Evolutionary conservation across 2,113 vertebrate species (phyloP), one percentile per base, ranked within the genome.

Genomic region (Nothobranchius kuhntae): DNA sequence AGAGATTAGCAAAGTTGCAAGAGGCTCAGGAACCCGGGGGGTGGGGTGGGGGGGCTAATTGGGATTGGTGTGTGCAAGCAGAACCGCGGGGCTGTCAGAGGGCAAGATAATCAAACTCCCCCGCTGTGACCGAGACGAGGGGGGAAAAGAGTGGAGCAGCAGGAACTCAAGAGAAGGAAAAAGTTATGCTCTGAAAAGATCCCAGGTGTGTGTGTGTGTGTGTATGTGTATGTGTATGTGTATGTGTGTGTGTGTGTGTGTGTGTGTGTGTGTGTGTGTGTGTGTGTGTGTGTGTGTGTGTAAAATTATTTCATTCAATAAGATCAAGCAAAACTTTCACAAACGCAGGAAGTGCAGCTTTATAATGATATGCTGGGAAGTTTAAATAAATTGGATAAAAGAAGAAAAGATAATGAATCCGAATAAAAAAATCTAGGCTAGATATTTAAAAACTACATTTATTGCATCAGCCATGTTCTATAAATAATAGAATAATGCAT

Each of bases 1-100:
- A 47, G 63, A 78, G 78, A 84, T 83, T 77, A 82, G 54, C 66
- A 66, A 54, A 65, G 72, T 71, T 73, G 66, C 70, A 71, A 84
- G 80, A 57, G 70, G 30, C 36, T 68, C 15, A 30, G 61, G 79
- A 69, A 45, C 38, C 30, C 30, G 30, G 30, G 30, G 30, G 30
- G 30, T 0, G 30, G 30, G 30, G 0, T n/a, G n/a, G 13, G 45
- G 60, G 30, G 48, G 72, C 67, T 81, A 81, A 84, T 86, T 84
- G 67, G 74, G 79, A 84, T 71, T 81, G 61, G 70, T 10, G 60
- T 57, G 59, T 60, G 6, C n/a, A 42, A 65, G 10, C 61, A 52
- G 56, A 44, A 66, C 75, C 15, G 69, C 61, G 3, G 62, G 68
- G 71, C 73, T 63, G 68, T 81, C 77, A 68, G 64, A 65, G 51